Base-by-base conservation (phyloP, 1,140 invertebrate species). In the Drosophila funebris region DNA sequence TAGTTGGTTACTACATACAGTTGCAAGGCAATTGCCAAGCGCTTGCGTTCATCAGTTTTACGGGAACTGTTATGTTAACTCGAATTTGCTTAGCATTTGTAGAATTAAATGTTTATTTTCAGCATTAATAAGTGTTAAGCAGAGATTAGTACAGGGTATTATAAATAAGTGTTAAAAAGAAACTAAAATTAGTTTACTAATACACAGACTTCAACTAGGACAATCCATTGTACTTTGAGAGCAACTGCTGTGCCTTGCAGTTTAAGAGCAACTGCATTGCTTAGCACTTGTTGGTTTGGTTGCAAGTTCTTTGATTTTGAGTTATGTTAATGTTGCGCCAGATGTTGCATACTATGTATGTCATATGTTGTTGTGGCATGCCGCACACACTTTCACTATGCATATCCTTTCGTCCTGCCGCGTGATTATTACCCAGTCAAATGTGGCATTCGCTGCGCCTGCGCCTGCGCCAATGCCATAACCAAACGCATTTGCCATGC, bases 371-470 rank as follows among this genome's bases (percentile, higher is more conserved):
- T 52, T 60, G 48, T 56, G 18, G 20, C 37, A 48, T 43, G 73
- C 69, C 56, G 62, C 73, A 72, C 73, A 72, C 69, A 76, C 70
- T 62, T 73, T 57, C 62, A 31, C 64, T 58, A 8, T 24, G 44
- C 44, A 46, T 46, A 61, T 61, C 60, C 69, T 67, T 68, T 61
- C 43, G 69, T 44, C 20, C 39, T 54, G 46, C 63, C 43, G 48
- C 53, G 54, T 77, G 74, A 74, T 77, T 77, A 77, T 70, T 58
- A 39, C 13, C 7, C 61, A 68, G 62, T 62, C 52, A 67, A 67
- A 70, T 57, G 16, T n/a, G 20, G 29, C 18, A 77, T 77, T 71
- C 44, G 75, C 18, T 48, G 41, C 54, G 63, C 37, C 33, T 57
- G 64, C 54, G 56, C 37, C 39, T 57, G 64, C 54, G 56, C 56